phyloP scores from a whole-genome alignment of 2,888 invertebrate genomes.

The Macroteleia sp. region DNA sequence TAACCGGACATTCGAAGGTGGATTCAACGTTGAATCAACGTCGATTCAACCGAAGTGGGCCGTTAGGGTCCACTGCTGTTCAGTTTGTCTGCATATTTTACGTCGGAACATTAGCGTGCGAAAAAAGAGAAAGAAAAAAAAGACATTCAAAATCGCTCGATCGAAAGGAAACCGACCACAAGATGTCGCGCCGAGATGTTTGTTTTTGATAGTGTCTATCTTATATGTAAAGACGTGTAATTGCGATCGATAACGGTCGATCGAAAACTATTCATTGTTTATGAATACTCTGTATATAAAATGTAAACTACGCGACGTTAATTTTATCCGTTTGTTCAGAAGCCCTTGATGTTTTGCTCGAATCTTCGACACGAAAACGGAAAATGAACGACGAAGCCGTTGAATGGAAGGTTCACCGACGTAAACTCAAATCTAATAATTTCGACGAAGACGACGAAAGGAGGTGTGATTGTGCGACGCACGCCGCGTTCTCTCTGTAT shows the following conservation, averaged over 20 bases:
- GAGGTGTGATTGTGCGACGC: constrained; percentile 43
- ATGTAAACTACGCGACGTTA: constrained; percentile 35
- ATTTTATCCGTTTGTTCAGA: no score
- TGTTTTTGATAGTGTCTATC: constrained; percentile 30
- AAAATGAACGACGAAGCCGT: constrained; percentile 42
- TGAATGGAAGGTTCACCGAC: constrained; percentile 17
- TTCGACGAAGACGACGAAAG: constrained; percentile 25
- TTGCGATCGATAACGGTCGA: constrained; percentile 14
- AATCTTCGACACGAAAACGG: constrained; percentile 29
- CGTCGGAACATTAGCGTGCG: neutral
- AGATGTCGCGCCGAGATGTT: constrained; percentile 5
- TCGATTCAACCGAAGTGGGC: no score
- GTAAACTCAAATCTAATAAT: constrained; percentile 28
- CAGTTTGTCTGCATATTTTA: constrained; percentile 5
- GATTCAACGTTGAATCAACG: no score
- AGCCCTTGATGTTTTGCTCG: no score
- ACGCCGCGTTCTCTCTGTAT: constrained; percentile 55
- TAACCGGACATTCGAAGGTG: no score
- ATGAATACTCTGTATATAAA: constrained; percentile 40
- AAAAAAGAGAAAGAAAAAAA: no score
- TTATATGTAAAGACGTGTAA: constrained; percentile 22
- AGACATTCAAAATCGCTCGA: neutral
- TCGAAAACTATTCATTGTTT: constrained; percentile 31
- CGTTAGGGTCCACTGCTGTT: no score
- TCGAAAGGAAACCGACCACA: neutral